Conservation (phyloP, 2,113 vertebrate species). For the Dicerorhinus sumatrensis region DNA sequence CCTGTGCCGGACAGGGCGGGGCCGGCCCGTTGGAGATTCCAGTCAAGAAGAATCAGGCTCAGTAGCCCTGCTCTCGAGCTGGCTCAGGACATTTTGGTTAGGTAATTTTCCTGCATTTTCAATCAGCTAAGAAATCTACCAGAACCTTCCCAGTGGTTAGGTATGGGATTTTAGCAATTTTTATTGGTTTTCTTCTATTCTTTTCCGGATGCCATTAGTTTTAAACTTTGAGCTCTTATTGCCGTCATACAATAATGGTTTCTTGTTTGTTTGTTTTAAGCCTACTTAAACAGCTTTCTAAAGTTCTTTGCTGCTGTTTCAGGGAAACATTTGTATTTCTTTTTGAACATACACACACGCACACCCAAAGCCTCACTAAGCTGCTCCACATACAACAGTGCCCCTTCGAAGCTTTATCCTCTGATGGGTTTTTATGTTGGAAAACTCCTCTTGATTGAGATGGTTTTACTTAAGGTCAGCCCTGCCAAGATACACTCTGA, state of each 20-base stretch:
- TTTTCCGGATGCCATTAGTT: background rate
- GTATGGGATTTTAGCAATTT: background rate
- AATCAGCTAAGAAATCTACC: background rate
- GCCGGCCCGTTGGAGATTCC: background rate
- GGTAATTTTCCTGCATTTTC: background rate
- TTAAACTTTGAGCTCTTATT: background rate
- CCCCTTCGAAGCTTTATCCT: fast-evolving
- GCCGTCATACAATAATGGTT: background rate
- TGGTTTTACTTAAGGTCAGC: background rate
- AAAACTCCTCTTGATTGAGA: background rate
- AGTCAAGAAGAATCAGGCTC: background rate
- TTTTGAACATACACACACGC: background rate
- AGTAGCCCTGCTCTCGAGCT: background rate
- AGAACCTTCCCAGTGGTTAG: background rate
- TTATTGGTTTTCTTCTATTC: background rate
- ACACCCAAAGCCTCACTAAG: background rate
- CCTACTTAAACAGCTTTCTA: background rate
- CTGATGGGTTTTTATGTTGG: background rate
- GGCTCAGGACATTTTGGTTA: background rate
- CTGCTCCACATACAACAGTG: background rate
- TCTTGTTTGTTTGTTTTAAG: background rate
- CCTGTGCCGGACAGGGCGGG: background rate
- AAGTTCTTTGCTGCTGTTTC: background rate
- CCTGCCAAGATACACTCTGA: background rate
- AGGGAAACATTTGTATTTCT: background rate